A percentile compares a stretch with the other conserved stretches of the same genome.
These are phyloP conservation scores for Paramormyrops kingsleyae DNA, from an alignment of 2,113 vertebrate species.

Conservation along the genomic window DNA sequence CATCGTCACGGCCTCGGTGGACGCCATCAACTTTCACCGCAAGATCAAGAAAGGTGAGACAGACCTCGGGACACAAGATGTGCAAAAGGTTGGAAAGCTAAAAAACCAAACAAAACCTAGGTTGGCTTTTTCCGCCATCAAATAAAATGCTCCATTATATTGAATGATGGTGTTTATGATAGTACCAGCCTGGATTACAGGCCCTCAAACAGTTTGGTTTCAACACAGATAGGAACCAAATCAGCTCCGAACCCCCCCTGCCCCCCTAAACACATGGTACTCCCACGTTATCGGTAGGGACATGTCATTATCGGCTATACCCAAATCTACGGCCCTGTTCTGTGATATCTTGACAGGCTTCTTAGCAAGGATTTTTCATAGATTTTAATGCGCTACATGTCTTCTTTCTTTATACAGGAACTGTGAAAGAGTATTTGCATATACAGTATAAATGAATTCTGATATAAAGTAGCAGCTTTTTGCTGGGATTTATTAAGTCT, in stretches of 20 bases:
- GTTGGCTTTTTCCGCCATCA: not conserved
- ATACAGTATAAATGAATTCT: not conserved
- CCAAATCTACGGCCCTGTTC: not conserved
- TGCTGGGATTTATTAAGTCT: not conserved
- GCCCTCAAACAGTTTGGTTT: not conserved
- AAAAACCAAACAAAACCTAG: not conserved
- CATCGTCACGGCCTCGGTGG: slow-evolving; percentile 87
- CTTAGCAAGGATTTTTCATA: not conserved
- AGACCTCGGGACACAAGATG: not conserved
- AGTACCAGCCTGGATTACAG: not conserved
- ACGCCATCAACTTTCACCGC: slow-evolving; percentile 90
- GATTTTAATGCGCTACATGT: not conserved
- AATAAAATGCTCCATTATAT: not conserved
- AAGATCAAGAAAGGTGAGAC: slow-evolving; percentile 86
- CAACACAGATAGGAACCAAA: not conserved
- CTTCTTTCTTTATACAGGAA: not conserved
- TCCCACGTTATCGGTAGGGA: too few relatives aligned
- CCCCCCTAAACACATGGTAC: not conserved
- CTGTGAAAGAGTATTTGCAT: not conserved
- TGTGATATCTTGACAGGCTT: not conserved
- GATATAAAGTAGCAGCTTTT: not conserved
- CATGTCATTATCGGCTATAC: not conserved
- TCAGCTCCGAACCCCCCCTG: not conserved
- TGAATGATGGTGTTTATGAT: not conserved
- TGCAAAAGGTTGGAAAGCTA: not conserved